These are phyloP conservation scores for Oreochromis aureus DNA, from an alignment of 2,113 vertebrate species.

Conservation along the genomic window DNA sequence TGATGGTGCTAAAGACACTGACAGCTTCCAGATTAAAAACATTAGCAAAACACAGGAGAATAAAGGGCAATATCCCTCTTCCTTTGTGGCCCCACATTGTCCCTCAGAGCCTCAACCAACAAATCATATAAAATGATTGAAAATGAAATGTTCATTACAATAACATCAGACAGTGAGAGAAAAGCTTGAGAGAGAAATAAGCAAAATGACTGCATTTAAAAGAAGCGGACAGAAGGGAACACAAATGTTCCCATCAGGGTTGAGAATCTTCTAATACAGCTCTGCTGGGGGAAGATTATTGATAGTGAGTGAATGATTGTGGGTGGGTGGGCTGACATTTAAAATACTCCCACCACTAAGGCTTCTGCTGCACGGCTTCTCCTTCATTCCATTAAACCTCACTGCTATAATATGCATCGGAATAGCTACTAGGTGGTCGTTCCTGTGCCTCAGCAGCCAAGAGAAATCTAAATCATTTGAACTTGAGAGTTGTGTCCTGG, in stretches of 20 bases:
- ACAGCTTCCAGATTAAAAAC: slow-evolving; percentile 55
- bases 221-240: slow-evolving; percentile 4
- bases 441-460: slow-evolving; percentile 10
- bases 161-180: slow-evolving; percentile 29
- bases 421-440: slow-evolving; percentile 16
- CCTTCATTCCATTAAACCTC: slow-evolving; percentile 35
- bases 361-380: slow-evolving; percentile 3
- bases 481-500: slow-evolving; percentile 42
- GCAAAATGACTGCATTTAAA: slow-evolving; percentile 24
- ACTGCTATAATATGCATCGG: slow-evolving; percentile 38
- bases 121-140: slow-evolving; percentile 50
- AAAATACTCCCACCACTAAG: slow-evolving; percentile 18
- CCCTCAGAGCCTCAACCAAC: slow-evolving; percentile 29
- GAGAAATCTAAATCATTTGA: slow-evolving; percentile 57
- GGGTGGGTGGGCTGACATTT: neutral
- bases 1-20: slow-evolving; percentile 45
- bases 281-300: slow-evolving; percentile 33
- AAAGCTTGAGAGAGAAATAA: neutral
- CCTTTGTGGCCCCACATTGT: slow-evolving; percentile 1
- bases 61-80: slow-evolving; percentile 24
- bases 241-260: slow-evolving; percentile 44
- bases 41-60: slow-evolving; percentile 48
- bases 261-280: slow-evolving; percentile 31
- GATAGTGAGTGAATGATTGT: slow-evolving; percentile 34
- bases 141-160: slow-evolving; percentile 48